A percentile compares a stretch with the other conserved stretches of the same genome.
Evolutionary conservation across 2,113 vertebrate species (phyloP).

Genomic region (Canis aureus): DNA sequence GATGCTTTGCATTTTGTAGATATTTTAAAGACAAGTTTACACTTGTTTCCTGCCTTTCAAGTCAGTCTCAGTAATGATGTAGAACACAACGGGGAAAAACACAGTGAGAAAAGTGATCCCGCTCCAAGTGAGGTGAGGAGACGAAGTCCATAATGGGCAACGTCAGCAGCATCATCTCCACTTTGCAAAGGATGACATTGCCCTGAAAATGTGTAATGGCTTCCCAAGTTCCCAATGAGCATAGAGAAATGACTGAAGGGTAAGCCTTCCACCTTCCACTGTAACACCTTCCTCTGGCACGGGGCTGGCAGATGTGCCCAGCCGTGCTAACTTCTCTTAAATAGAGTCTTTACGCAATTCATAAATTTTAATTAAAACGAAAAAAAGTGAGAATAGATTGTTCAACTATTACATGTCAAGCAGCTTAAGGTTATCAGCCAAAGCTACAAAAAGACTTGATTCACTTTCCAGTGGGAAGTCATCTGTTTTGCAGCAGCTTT

Average conservation of each 20-base stretch:
- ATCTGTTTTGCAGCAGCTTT: neutral
- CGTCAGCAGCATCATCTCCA: neutral
- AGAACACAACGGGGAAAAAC: neutral
- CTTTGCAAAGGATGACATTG: neutral
- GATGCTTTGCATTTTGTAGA: neutral
- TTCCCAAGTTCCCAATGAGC: neutral
- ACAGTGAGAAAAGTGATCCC: neutral
- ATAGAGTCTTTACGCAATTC: neutral
- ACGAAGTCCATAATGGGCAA: neutral
- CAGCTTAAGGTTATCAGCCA: constrained; percentile 20
- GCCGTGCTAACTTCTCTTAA: constrained; percentile 25
- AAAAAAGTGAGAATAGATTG: constrained; percentile 22
- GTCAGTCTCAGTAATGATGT: neutral
- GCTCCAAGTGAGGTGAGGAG: neutral
- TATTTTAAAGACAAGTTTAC: constrained; percentile 4
- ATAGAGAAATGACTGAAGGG: neutral
- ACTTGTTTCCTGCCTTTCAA: neutral
- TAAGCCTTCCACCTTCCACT: neutral
- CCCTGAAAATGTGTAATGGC: neutral
- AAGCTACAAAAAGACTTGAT: neutral
- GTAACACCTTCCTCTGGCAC: neutral
- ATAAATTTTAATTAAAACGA: constrained; percentile 52
- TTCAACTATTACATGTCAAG: neutral
- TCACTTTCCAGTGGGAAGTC: neutral
- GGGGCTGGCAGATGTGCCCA: neutral